These are phyloP conservation scores for Pandion haliaetus DNA, from an alignment of 2,113 vertebrate species.

Conservation along the genomic window DNA sequence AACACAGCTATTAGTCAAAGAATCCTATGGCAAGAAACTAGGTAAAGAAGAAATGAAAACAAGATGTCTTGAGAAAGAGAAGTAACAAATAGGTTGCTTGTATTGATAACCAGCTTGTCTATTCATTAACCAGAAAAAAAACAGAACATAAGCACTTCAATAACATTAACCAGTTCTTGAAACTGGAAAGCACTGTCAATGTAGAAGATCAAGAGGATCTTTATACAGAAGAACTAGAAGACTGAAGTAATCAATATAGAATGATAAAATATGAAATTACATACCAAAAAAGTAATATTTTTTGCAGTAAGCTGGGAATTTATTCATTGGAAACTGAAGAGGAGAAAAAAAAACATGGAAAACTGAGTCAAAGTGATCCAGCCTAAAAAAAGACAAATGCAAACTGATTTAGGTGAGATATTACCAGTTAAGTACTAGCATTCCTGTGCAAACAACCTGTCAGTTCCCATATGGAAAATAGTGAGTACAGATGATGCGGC, in stretches of 20 bases:
- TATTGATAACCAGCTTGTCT: neutral
- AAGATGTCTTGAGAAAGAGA: neutral
- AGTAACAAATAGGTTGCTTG: neutral
- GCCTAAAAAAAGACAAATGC: neutral
- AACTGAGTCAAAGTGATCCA: neutral
- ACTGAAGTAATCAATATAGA: neutral
- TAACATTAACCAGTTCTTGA: neutral
- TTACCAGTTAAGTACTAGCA: neutral
- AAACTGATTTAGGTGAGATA: neutral
- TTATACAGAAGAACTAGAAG: neutral
- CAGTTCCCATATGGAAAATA: neutral
- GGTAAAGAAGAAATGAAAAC: neutral
- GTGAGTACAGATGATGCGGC: neutral
- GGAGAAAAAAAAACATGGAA: neutral
- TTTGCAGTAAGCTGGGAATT: neutral
- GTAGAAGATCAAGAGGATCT: neutral
- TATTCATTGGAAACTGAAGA: neutral
- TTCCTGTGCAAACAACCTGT: neutral
- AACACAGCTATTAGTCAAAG: neutral
- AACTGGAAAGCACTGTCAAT: neutral
- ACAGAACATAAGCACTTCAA: neutral
- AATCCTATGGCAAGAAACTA: neutral
- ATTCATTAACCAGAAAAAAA: neutral
- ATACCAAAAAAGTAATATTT: neutral
- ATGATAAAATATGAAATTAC: neutral